Evolutionary conservation across 64 coral and sea anemone species (phyloP), one percentile per base, ranked within the genome.

Genomic region (Stylophora pistillata): DNA sequence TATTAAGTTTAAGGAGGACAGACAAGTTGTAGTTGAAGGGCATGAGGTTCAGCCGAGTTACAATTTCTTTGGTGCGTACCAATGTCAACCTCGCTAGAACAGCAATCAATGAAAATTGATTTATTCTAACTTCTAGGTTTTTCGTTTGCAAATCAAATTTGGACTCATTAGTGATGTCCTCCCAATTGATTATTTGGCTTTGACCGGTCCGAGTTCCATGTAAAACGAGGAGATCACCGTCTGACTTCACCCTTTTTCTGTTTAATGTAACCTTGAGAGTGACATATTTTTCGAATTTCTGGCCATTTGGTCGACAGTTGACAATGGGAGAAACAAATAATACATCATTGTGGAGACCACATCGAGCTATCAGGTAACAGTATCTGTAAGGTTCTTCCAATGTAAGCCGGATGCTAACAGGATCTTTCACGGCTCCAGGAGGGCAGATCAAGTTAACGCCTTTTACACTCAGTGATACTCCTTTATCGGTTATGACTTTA

Each of bases 241-340:
- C 29, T 5, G 0, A 15, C 18, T 30, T 31, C 0, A 52, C n/a
- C 31, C 77, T 62, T 18, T 10, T 34, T 4, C 34, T 61, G 11
- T 59, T 47, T 20, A 88, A 62, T 62, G 57, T 77, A 11, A 52
- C 55, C 1, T 5, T 28, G 15, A 88, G 14, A 26, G 29, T 41
- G 53, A 27, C 55, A 88, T 71, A 31, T 9, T 23, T 27, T 33
- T 56, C 15, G 26, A 88, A 88, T 53, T 9, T 10, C 5, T 62
- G 58, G 15, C 73, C 86, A 53, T 76, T 34, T 0, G 86, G 86
- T 88, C 62, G 56, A 18, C 74, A 70, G 32, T 77, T 76, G 12
- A 88, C 32, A 3, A 88, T 41, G 23, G 86, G 56, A 13, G 86
- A 28, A 87, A 52, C 85, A 58, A 87, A 87, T 55, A 87, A 57